Evolutionary conservation across 2,113 vertebrate genomes (phyloP).

Genomic region (Thermophis baileyi): DNA sequence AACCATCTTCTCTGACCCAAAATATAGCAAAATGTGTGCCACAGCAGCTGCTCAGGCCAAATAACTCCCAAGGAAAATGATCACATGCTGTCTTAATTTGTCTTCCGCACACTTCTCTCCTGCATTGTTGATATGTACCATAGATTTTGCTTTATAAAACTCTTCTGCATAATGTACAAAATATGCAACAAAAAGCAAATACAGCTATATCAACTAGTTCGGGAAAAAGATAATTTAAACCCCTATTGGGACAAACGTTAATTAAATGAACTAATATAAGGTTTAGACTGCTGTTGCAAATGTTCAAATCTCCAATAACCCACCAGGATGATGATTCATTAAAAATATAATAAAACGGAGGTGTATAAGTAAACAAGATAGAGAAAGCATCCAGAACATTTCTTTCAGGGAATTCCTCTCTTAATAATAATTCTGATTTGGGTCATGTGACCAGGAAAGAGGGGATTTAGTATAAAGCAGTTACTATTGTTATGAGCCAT

Average conservation of each 20-base stretch:
- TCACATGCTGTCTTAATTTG: not conserved
- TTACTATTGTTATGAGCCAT: not conserved
- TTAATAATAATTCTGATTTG: not conserved
- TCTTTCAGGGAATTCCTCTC: not conserved
- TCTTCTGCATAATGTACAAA: not conserved
- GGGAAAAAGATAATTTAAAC: not conserved
- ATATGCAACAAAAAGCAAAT: not conserved
- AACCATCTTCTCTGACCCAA: not conserved
- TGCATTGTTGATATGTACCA: not conserved
- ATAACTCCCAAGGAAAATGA: not conserved
- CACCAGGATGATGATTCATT: not conserved
- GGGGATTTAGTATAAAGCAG: not conserved
- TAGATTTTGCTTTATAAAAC: not conserved
- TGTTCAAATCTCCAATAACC: not conserved
- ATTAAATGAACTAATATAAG: not conserved
- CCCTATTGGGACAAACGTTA: not conserved
- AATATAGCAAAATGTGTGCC: not conserved
- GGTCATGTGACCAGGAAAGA: not conserved
- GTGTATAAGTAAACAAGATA: not conserved
- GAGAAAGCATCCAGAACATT: not conserved
- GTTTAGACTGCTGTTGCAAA: not conserved
- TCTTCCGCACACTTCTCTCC: not conserved
- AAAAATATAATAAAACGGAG: not conserved
- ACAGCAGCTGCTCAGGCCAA: not conserved
- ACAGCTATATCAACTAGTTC: not conserved